phyloP scores from a whole-genome alignment of 2,797 vertebrate genomes.

The Amniataba percoides region DNA sequence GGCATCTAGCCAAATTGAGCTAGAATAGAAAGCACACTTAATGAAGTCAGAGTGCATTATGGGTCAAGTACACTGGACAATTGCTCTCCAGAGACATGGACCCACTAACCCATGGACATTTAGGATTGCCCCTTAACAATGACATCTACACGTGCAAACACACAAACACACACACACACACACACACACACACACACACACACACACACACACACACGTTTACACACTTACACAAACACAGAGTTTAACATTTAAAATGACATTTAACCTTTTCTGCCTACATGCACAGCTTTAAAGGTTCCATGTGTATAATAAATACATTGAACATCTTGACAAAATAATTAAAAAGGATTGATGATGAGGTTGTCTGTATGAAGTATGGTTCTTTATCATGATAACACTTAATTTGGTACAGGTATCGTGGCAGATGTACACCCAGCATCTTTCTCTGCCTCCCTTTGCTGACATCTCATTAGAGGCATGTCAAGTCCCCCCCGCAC shows the following conservation, averaged over 20 bases:
- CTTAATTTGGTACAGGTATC: conserved; percentile 45
- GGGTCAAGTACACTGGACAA: conserved; percentile 48
- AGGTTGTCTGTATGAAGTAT: conserved; percentile 35
- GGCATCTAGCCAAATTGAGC: conserved; percentile 47
- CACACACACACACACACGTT: neutral
- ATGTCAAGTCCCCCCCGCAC: conserved; percentile 48
- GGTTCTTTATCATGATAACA: conserved; percentile 31
- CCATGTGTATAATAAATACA: conserved; percentile 8
- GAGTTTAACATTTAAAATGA: conserved; percentile 11
- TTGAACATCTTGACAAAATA: conserved; percentile 33
- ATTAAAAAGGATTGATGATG: conserved; percentile 30
- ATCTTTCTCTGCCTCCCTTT: conserved; percentile 46
- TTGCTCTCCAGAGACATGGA: conserved; percentile 37
- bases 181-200: neutral
- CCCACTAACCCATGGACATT: conserved; percentile 28
- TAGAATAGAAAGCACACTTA: conserved; percentile 53
- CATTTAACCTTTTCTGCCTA: conserved; percentile 17
- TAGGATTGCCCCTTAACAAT: conserved; percentile 24
- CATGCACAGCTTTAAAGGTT: conserved; percentile 3
- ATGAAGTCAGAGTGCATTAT: conserved; percentile 58
- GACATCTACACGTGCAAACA: neutral
- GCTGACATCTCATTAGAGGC: conserved; percentile 71
- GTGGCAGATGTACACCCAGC: conserved; percentile 31
- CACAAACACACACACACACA: neutral
- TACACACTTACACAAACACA: neutral